A percentile compares a stretch with the other conserved stretches of the same genome.
Evolutionary conservation across 2,113 vertebrate genomes (phyloP).

Genomic region (Hydropotes inermis): DNA sequence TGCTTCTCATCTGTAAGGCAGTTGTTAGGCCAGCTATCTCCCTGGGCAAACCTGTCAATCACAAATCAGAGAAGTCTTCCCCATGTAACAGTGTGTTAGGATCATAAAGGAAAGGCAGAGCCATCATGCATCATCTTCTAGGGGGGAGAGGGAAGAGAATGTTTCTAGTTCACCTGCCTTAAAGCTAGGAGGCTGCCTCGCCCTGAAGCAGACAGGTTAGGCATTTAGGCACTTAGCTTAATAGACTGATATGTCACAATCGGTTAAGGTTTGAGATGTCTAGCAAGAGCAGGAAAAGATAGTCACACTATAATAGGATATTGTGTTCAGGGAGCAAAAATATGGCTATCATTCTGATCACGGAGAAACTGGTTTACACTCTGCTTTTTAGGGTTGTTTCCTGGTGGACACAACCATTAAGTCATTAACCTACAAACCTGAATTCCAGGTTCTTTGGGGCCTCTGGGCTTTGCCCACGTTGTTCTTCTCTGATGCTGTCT

Average conservation of each 20-base stretch:
- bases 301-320: not conserved
- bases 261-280: not conserved
- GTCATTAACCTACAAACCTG: not conserved
- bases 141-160: conserved; percentile 30
- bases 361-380: not conserved
- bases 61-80: conserved; percentile 13
- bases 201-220: conserved; percentile 33
- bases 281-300: not conserved
- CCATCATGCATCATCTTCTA: conserved; percentile 2
- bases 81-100: conserved; percentile 17
- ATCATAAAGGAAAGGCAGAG: conserved; percentile 17
- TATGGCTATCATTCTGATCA: not conserved
- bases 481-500: not conserved
- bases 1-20: conserved; percentile 64
- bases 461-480: not conserved
- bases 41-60: conserved; percentile 70
- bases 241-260: conserved; percentile 14
- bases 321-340: not conserved
- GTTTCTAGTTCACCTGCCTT: conserved; percentile 21
- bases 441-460: not conserved
- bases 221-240: conserved; percentile 46
- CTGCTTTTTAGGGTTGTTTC: not conserved
- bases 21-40: conserved; percentile 29
- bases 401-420: not conserved
- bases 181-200: not conserved